phyloP scores from a whole-genome alignment of 2,888 invertebrate species.

The Cryptophagus acutangulus region DNA sequence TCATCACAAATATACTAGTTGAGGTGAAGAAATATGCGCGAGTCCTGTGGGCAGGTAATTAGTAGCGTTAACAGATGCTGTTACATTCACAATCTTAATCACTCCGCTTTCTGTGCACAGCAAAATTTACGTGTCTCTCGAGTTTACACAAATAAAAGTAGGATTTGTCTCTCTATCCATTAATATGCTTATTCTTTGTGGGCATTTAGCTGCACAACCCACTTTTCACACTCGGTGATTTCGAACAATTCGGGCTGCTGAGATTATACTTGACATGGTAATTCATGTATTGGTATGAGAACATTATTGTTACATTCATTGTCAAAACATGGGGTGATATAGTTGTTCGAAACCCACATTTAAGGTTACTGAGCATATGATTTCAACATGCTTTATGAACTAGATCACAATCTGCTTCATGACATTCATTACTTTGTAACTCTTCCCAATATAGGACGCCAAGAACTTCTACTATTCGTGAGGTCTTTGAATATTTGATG shows the following conservation, averaged over 20 bases:
- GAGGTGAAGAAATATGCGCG: conserved; percentile 23
- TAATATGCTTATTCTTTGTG: conserved; percentile 1
- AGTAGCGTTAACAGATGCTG: conserved; percentile 37
- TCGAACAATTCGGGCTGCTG: conserved; percentile 36
- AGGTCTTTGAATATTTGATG: no score
- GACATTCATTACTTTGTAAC: no score
- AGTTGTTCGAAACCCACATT: no score
- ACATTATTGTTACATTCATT: conserved; percentile 34
- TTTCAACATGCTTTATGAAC: no score
- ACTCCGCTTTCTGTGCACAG: no score
- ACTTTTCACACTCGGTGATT: conserved; percentile 38
- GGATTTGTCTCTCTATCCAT: no score
- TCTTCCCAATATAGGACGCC: no score
- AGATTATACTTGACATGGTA: conserved; percentile 39
- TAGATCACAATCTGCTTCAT: no score
- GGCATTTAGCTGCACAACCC: conserved; percentile 23
- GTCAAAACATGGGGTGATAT: conserved; percentile 34
- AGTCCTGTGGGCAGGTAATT: conserved; percentile 36
- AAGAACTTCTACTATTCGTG: no score
- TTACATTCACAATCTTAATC: conserved; percentile 26
- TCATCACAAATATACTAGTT: conserved; percentile 13
- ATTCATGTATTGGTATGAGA: conserved; percentile 39
- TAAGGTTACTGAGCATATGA: no score
- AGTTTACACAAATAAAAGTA: no score
- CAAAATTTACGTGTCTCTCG: no score